Percentiles rank a stretch among this genome's conserved stretches.
These are phyloP conservation scores for Aporrectodea caliginosa DNA, from an alignment of 1,140 invertebrate genomes.

Conservation along the genomic window DNA sequence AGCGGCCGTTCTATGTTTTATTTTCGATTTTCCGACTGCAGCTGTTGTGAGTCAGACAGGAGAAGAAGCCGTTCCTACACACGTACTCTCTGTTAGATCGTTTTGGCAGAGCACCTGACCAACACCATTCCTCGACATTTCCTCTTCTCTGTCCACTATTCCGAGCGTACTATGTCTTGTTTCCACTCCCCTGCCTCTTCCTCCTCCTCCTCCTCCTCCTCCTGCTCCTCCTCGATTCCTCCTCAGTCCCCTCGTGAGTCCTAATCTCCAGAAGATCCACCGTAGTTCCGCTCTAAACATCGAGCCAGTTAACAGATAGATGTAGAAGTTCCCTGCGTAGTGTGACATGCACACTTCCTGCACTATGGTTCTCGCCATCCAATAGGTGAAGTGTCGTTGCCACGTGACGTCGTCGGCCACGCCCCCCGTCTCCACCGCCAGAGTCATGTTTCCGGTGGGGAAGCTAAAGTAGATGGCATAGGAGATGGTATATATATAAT, in stretches of 20 bases:
- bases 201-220: background rate
- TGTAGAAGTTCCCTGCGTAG: conserved; percentile 53
- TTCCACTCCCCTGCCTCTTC: background rate
- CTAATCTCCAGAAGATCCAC: conserved; percentile 33
- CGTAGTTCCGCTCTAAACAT: conserved; percentile 45
- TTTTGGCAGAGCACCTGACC: too few relatives aligned
- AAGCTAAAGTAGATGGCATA: conserved; percentile 41
- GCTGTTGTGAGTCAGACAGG: too few relatives aligned
- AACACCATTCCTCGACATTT: background rate
- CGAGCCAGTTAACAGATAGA: conserved; percentile 50
- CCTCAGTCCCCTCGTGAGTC: background rate
- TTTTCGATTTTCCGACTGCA: too few relatives aligned
- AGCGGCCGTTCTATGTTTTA: too few relatives aligned
- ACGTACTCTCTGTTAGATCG: too few relatives aligned
- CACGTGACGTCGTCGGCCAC: conserved; percentile 38
- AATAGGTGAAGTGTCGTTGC: conserved; percentile 44
- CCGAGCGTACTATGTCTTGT: too few relatives aligned
- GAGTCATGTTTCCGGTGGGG: conserved; percentile 34
- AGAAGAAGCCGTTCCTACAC: too few relatives aligned
- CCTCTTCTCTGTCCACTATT: too few relatives aligned
- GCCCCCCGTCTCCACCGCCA: conserved; percentile 31
- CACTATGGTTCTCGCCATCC: conserved; percentile 42
- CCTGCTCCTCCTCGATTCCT: background rate
- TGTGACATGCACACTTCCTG: conserved; percentile 51
- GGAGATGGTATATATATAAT: too few relatives aligned